These are phyloP conservation scores for Antheraea pernyi DNA, from an alignment of 1,140 invertebrate species.

Conservation along the genomic window DNA sequence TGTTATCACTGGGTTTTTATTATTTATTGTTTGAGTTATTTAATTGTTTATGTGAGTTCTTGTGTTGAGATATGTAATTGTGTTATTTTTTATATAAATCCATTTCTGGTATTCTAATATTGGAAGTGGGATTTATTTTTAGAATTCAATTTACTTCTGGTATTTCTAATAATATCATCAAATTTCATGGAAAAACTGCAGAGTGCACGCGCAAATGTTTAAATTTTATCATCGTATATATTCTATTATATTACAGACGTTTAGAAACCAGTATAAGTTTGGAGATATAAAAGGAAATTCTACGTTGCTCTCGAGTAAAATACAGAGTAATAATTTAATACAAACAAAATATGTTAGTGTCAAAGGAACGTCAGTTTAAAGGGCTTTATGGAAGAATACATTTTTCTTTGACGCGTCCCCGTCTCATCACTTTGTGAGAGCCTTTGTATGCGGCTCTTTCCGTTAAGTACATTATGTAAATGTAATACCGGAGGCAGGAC, in stretches of 20 bases:
- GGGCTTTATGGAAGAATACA: conserved; percentile 36
- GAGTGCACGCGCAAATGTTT: not conserved
- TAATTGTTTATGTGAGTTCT: no score
- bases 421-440: conserved; percentile 52
- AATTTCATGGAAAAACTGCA: conserved; percentile 2
- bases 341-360: conserved; percentile 29
- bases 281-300: conserved; percentile 31
- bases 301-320: conserved; percentile 37
- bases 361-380: conserved; percentile 38
- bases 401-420: conserved; percentile 41
- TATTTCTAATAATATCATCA: no score
- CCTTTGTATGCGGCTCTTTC: conserved; percentile 59
- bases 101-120: no score
- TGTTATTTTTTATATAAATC: no score
- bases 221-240: conserved; percentile 1
- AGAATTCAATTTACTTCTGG: no score
- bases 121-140: no score
- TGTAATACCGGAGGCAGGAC: conserved; percentile 60
- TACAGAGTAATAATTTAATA: conserved; percentile 54
- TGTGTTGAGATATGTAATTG: no score
- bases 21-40: no score
- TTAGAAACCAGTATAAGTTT: conserved; percentile 33
- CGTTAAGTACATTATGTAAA: conserved; percentile 68
- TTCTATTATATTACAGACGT: conserved; percentile 22
- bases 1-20: no score